Evolutionary conservation across 2,797 vertebrate species (phyloP), one percentile per base, ranked within the genome.

Genomic region (Coccyzus lansbergi): DNA sequence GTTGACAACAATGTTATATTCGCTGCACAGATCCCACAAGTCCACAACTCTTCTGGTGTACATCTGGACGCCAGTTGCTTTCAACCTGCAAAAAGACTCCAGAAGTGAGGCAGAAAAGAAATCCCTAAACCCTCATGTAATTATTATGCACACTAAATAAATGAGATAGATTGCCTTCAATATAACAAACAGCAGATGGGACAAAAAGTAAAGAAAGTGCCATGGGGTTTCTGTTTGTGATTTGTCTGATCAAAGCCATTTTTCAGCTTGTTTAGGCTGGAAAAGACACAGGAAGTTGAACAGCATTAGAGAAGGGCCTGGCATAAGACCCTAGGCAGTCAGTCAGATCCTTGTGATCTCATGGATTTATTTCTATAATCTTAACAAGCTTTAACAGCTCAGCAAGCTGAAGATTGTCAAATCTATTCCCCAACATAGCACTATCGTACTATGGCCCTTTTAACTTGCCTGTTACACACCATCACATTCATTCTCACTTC

Each of bases 1-100:
- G 97, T 99, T 99, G 78, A 99, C 98, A 9, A 99, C 95, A 1
- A 99, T 8, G 42, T 99, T 97, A 6, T 98, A 99, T 79, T 77
- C 92, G 0, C 69, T 48, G n/a, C 94, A 95, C 52, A 99, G 97
- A 21, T 99, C 98, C 96, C 98, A 97, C 15, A 99, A 56, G 81
- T 97, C 97, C 92, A 94, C 68, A 34, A 99, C 89, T 94, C 95
- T 98, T 83, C 97, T 98, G 74, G 63, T 91, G 85, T 96, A 94
- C 13, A 99, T 88, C 74, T 92, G 94, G 48, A 98, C 97, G 10
- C 98, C 98, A 19, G 93, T 91, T 93, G 90, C 96, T 97, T 96
- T 98, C 87, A 99, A 95, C 96, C 99, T 99, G 94, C 25, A 71
- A 94, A 95, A 46, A 93, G 64, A 53, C 4, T 70, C 46, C 42